Percentiles rank a stretch among this genome's conserved stretches.
phyloP scores from a whole-genome alignment of 2,113 vertebrate species.

The Dasyprocta punctata region DNA sequence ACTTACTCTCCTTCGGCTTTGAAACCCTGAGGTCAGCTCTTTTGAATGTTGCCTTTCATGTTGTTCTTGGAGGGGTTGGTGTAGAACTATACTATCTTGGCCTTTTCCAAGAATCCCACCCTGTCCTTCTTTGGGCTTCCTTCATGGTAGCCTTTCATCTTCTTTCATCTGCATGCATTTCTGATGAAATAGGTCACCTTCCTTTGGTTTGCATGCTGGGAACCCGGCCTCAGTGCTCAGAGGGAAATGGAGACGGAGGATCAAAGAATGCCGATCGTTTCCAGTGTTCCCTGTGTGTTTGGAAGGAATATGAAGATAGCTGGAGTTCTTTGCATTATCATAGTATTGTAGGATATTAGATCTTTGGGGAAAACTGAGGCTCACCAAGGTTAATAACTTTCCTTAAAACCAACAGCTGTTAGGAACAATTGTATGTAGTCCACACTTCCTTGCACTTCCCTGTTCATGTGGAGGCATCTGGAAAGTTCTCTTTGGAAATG shows the following conservation, averaged over 20 bases:
- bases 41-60: background rate
- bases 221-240: background rate
- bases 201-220: conserved; percentile 7
- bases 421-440: background rate
- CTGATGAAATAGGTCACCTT: conserved; percentile 65
- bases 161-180: conserved; percentile 74
- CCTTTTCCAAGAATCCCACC: background rate
- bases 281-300: background rate
- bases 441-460: background rate
- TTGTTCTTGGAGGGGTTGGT: background rate
- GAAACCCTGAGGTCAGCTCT: background rate
- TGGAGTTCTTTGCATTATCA: background rate
- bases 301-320: background rate
- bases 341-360: background rate
- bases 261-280: background rate
- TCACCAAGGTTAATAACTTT: background rate
- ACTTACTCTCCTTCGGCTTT: background rate
- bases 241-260: background rate
- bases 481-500: conserved; percentile 8
- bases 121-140: background rate
- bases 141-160: background rate
- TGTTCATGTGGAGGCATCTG: background rate
- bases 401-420: background rate
- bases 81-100: background rate
- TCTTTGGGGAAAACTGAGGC: background rate